A percentile compares a stretch with the other conserved stretches of the same genome.
phyloP scores from a whole-genome alignment of 2,113 vertebrate genomes.

The Chloropsis hardwickii region DNA sequence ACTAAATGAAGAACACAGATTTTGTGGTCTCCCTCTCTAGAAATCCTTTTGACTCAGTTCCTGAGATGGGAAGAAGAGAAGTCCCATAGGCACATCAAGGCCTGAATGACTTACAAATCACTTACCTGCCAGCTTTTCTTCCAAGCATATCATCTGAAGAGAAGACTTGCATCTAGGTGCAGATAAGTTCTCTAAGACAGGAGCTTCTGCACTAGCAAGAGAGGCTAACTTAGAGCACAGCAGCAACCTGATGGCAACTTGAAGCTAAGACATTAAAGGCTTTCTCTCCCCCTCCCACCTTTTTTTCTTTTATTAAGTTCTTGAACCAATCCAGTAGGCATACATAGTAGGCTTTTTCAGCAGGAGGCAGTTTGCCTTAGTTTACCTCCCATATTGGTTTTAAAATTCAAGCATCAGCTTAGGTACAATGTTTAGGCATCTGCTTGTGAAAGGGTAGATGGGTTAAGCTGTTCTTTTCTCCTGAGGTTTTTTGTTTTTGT shows the following conservation, averaged over 20 bases:
- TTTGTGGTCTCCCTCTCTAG: neutral
- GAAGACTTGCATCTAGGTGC: neutral
- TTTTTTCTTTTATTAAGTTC: neutral
- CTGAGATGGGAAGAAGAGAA: neutral
- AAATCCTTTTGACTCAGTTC: neutral
- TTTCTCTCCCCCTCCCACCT: rapidly evolving
- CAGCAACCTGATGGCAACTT: neutral
- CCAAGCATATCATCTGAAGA: neutral
- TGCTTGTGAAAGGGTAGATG: neutral
- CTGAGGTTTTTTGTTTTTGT: too few species aligned
- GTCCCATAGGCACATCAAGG: neutral
- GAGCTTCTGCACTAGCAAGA: neutral
- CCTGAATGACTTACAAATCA: neutral
- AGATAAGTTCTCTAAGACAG: neutral
- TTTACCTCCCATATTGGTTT: neutral
- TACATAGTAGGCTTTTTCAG: neutral
- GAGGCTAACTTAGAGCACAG: neutral
- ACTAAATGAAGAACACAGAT: neutral
- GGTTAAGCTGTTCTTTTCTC: neutral
- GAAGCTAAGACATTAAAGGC: neutral
- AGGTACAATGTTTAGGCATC: neutral
- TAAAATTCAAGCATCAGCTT: neutral
- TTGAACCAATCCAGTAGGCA: neutral
- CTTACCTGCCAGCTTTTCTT: neutral
- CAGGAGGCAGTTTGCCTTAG: neutral